Evolutionary conservation across 2,888 invertebrate genomes (phyloP).

Genomic region (Molorchus minor): DNA sequence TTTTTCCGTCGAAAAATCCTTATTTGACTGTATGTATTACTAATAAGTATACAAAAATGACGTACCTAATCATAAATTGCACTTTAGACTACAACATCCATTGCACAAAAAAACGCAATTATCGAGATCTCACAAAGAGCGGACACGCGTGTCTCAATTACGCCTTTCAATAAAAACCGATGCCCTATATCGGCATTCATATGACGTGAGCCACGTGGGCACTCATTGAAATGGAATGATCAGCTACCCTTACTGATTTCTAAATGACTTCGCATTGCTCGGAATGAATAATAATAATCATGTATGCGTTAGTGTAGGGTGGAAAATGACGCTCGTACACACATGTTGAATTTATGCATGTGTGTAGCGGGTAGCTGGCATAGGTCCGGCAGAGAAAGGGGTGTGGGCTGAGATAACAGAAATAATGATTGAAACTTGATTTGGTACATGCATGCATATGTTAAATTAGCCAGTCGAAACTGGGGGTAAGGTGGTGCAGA

Average conservation of each 20-base stretch:
- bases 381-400: conserved; percentile 43
- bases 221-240: conserved; percentile 34
- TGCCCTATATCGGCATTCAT: conserved; percentile 39
- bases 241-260: conserved; percentile 36
- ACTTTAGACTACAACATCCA: neutral
- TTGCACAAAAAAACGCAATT: neutral
- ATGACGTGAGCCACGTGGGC: conserved; percentile 48
- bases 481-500: conserved; percentile 40
- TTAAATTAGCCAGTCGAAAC: conserved; percentile 46
- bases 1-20: neutral
- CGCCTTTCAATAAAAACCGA: conserved; percentile 20
- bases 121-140: neutral
- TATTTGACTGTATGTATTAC: no score
- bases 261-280: conserved; percentile 41
- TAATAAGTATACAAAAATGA: no score
- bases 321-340: conserved; percentile 29
- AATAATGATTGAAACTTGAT: conserved; percentile 51
- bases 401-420: conserved; percentile 47
- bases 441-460: conserved; percentile 49
- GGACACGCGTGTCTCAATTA: conserved; percentile 23
- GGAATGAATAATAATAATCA: conserved; percentile 41
- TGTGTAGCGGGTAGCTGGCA: conserved; percentile 45
- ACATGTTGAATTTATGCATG: conserved; percentile 43
- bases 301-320: conserved; percentile 32
- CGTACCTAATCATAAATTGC: no score